Evolutionary conservation across 1,140 invertebrate genomes (phyloP), one percentile per base, ranked within the genome.

Genomic region (Chironomus striatipennis): DNA sequence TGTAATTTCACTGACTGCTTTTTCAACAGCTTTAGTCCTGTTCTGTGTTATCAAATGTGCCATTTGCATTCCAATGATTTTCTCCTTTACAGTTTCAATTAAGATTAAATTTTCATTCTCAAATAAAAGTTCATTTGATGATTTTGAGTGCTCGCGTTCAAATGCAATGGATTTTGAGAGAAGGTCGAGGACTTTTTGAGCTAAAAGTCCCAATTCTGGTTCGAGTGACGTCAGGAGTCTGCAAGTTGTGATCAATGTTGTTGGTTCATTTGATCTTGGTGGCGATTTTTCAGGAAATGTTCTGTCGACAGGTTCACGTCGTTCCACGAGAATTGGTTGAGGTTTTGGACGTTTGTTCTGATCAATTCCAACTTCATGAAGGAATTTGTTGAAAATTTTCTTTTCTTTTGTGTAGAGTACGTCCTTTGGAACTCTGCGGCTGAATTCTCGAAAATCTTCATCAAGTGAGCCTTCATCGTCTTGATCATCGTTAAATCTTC

Each of bases 31-130:
- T 18, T 7, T 21, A 6, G 9, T 17, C 18, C 20, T 70, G 10
- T 70, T 70, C 20, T 9, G 9, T 67, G 88, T 84, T 18, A 94
- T 87, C 77, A 93, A 87, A 67, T 91, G 90, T 7, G 92, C 91
- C 76, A 91, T 88, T 43, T 91, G 80, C 74, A 92, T 90, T 57
- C 92, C 93, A 81, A 92, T 92, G 10, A 95, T 82, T 80, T 93
- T 94, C 79, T 94, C 92, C 79, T 93, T 93, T 0, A 90, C 88
- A 0, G 91, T 93, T 83, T 94, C 93, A 73, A 95, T 87, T 65
- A 93, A 83, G 0, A 92, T 89, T 77, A 87, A 88, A 73, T 90
- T 88, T 43, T 88, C 85, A 42, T 91, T 88, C 76, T 90, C 88
- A 42, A 87, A 84, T 0, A 94, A 78, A 3, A 94, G 77, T 73